A percentile compares a stretch with the other conserved stretches of the same genome.
These are phyloP conservation scores for Dasypolia templi DNA, from an alignment of 2,888 invertebrate species.

Conservation along the genomic window DNA sequence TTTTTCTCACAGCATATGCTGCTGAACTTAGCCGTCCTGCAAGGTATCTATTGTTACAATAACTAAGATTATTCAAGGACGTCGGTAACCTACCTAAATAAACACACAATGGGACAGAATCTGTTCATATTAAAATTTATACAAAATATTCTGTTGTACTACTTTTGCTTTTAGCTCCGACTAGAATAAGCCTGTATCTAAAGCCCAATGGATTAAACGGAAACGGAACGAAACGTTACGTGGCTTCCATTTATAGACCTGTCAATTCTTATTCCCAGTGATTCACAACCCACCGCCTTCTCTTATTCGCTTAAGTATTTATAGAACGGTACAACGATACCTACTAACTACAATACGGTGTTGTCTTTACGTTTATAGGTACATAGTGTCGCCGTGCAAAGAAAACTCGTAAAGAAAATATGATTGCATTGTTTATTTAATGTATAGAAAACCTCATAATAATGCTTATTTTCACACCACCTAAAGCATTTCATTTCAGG, in stretches of 20 bases:
- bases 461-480: too few species aligned
- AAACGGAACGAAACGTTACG: too few species aligned
- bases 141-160: neutral
- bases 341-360: neutral
- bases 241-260: constrained; percentile 6
- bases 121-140: neutral
- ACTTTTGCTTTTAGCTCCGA: neutral
- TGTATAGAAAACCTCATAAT: too few species aligned
- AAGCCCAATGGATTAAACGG: neutral
- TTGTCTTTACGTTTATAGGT: neutral
- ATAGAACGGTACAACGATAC: constrained; percentile 6
- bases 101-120: neutral
- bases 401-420: too few species aligned
- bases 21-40: too few species aligned
- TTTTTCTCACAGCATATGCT: too few species aligned
- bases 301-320: constrained; percentile 4
- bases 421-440: too few species aligned
- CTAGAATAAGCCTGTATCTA: neutral
- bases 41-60: neutral
- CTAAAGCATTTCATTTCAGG: too few species aligned
- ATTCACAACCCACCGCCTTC: constrained; percentile 12
- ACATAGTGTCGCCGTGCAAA: neutral
- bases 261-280: constrained; percentile 20
- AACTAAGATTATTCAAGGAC: too few species aligned
- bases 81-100: neutral